Evolutionary conservation across 2,888 invertebrate genomes (phyloP).

Genomic region (Papilio demoleus): DNA sequence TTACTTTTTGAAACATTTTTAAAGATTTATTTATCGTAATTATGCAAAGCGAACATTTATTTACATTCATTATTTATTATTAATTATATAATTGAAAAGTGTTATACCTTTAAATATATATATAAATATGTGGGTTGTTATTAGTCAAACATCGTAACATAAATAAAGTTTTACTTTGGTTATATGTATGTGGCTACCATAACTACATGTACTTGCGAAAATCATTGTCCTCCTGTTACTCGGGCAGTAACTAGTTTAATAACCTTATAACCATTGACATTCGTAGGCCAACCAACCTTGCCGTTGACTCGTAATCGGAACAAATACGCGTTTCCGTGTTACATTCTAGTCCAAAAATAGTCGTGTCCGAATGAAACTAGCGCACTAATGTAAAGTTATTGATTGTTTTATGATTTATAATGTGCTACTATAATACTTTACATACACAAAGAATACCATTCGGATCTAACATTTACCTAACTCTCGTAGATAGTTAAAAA

Average conservation of each 20-base stretch:
- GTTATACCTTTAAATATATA: too few species aligned
- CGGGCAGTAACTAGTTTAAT: neutral
- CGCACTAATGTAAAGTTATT: neutral
- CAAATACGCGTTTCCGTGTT: slow-evolving; percentile 18
- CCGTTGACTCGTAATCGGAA: slow-evolving; percentile 1
- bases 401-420: slow-evolving; percentile 14
- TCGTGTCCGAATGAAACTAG: slow-evolving; percentile 13
- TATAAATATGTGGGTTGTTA: too few species aligned
- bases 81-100: too few species aligned
- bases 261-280: neutral
- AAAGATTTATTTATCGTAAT: too few species aligned
- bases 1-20: too few species aligned
- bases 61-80: too few species aligned
- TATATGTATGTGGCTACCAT: too few species aligned
- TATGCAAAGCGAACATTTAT: too few species aligned
- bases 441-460: neutral
- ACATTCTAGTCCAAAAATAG: slow-evolving; percentile 23
- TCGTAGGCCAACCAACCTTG: slow-evolving; percentile 5
- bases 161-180: too few species aligned
- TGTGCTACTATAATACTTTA: neutral
- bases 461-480: neutral
- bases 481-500: neutral
- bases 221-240: neutral
- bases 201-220: too few species aligned
- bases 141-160: too few species aligned